Evolutionary conservation across 2,797 vertebrate species (phyloP).

Genomic region (Calcarius lapponicus): DNA sequence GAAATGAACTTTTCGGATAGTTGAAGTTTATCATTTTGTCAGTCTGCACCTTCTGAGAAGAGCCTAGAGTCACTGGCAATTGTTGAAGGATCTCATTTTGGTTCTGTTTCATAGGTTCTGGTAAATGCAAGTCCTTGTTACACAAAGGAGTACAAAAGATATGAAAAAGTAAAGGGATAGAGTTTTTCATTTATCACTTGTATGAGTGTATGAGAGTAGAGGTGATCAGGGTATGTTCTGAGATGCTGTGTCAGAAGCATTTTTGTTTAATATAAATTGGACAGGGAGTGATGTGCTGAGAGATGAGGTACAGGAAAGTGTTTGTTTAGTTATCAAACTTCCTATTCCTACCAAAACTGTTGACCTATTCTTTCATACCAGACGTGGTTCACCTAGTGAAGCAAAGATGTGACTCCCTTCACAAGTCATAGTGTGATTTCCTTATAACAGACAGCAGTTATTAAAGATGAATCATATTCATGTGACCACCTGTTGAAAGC

Average conservation of each 20-base stretch:
- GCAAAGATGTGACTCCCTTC: not conserved
- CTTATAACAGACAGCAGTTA: not conserved
- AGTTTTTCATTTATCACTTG: not conserved
- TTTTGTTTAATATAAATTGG: not conserved
- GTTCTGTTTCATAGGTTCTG: not conserved
- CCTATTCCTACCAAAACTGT: not conserved
- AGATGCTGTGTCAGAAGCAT: not conserved
- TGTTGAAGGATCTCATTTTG: not conserved
- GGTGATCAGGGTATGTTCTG: not conserved
- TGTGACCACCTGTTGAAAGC: not conserved
- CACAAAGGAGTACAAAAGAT: not conserved
- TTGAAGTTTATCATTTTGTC: not conserved
- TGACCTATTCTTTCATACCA: not conserved
- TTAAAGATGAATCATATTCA: not conserved
- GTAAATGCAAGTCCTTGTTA: not conserved
- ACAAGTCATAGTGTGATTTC: not conserved
- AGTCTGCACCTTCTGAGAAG: not conserved
- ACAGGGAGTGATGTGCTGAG: not conserved
- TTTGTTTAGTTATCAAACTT: not conserved
- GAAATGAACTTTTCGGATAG: not conserved
- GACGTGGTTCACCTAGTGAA: not conserved
- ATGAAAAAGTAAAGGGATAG: not conserved
- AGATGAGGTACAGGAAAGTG: not conserved
- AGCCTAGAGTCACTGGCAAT: not conserved
- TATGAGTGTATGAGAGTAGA: not conserved